Base-by-base conservation (phyloP, 2,888 invertebrate species). In the Ornithoptera priamus region DNA sequence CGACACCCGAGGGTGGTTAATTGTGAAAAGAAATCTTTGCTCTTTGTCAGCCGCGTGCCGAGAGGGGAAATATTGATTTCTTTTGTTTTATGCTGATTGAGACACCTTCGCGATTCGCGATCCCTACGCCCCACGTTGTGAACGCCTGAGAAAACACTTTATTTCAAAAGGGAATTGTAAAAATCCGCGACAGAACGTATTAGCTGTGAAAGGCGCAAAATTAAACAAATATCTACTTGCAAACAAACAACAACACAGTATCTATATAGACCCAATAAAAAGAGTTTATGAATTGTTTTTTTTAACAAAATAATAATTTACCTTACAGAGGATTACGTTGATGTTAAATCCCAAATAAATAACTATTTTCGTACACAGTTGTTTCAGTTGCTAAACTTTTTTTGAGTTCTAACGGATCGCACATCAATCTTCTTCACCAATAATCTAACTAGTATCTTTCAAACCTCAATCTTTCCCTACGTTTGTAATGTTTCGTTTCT, bases 31-130 rank as follows among this genome's bases (percentile, higher is more conserved):
- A 92, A 92, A 92, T 92, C 92, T 90, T 91, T 92, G 91, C 88
- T 90, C 91, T 92, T 91, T 92, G 91, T 90, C 89, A 90, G 92
- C 82, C 84, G 81, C 84, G 81, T 79, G 78, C 78, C 80, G 84
- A 81, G 74, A 81, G 85, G 89, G 88, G 85, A 80, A 81, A 87
- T 91, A 92, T 92, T 92, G 92, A 92, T 92, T 92, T 92, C 92
- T 92, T 92, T 92, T 92, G 92, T 92, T 92, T 92, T 92, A 92
- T 92, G 92, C 92, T 92, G 92, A 92, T 92, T 92, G 92, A 90
- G 92, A 92, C 92, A 92, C 92, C 92, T 92, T 90, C 83, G 85
- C 84, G 83, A 83, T 84, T 81, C 84, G 83, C 83, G 85, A 80
- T 76, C 79, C 67, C 78, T 78, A 77, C 85, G 82, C 83, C 87